Evolutionary conservation across 1,140 invertebrate genomes (phyloP), one percentile per base, ranked within the genome.

Genomic region (Bombus waltoni): DNA sequence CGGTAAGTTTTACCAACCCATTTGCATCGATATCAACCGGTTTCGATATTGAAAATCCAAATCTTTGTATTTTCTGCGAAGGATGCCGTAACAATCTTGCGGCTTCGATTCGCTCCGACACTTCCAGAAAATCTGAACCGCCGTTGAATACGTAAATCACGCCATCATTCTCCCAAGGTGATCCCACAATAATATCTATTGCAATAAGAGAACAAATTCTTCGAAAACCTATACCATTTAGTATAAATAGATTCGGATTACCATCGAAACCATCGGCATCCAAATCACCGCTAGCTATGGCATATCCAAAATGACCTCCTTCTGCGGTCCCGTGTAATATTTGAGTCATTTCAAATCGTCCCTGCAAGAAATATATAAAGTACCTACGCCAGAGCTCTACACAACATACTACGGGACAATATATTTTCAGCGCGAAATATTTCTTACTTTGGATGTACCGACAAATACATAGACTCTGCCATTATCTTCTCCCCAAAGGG

Each of bases 91-190:
- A 2, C 2, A 87, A 76, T 79, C 28, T 68, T 78, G 35, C 91
- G 18, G 94, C 93, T 10, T 92, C n/a, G 62, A 96, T 94, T 91
- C 89, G 89, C 90, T 97, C 96, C 3, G 94, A 89, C 6, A 91
- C 88, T 74, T 93, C 93, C 8, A 79, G 66, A 88, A 89, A 94
- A 96, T 25, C 95, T 93, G 44, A 92, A 91, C 95, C 91, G 2
- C 97, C 97, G 87, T 95, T 95, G 83, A 97, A 97, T 81, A 97
- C 95, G 82, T 97, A 97, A 15, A 97, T 96, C 0, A 95, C 96
- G 5, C 96, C 96, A 25, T 92, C 89, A 32, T 96, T 94, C 87
- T 97, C 97, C 95, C 96, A 97, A 3, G 97, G 97, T 25, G 97
- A 96, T 40, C 97, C 96, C 40, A 97, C 96, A 10, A 97, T 97